Percentiles rank a stretch among this genome's conserved stretches.
phyloP scores from a whole-genome alignment of 2,888 invertebrate species.

The Caenorhabditis afra region DNA sequence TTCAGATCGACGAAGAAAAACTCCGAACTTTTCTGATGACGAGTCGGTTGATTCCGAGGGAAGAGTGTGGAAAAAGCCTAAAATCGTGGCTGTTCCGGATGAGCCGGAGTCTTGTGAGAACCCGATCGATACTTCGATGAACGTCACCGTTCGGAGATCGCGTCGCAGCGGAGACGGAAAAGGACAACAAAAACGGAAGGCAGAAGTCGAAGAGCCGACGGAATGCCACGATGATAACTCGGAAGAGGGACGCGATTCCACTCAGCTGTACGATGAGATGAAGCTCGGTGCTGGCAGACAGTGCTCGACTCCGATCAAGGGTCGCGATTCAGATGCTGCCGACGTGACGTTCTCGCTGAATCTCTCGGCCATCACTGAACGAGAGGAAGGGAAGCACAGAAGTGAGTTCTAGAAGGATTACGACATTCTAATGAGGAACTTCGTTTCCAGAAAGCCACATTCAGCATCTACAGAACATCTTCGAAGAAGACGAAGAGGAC shows the following conservation, averaged over 20 bases:
- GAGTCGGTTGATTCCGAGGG: slow-evolving; percentile 34
- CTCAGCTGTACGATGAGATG: slow-evolving; percentile 30
- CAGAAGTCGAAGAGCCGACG: slow-evolving; percentile 9
- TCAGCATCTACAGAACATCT: slow-evolving; percentile 21
- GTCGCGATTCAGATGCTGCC: background rate
- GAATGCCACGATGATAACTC: slow-evolving; percentile 2
- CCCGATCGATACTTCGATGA: slow-evolving; percentile 22
- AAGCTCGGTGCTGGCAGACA: slow-evolving; percentile 28
- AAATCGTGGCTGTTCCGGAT: slow-evolving; percentile 2
- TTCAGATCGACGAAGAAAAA: slow-evolving; percentile 27
- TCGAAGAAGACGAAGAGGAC: slow-evolving; percentile 36
- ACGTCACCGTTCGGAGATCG: slow-evolving; percentile 39
- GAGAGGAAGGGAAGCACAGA: slow-evolving; percentile 28
- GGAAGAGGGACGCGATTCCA: slow-evolving; percentile 12
- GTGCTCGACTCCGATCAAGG: slow-evolving; percentile 49
- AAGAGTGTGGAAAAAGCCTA: slow-evolving; percentile 48
- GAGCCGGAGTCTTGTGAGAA: slow-evolving; percentile 42
- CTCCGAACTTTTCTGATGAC: slow-evolving; percentile 28
- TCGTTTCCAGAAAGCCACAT: slow-evolving; percentile 39
- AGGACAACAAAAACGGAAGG: slow-evolving; percentile 10
- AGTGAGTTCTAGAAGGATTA: slow-evolving; percentile 27
- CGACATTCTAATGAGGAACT: background rate
- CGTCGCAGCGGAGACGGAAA: slow-evolving; percentile 7
- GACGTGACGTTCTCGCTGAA: slow-evolving; percentile 47
- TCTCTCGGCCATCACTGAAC: slow-evolving; percentile 42